These are phyloP conservation scores for Vollenhovia emeryi DNA, from an alignment of 1,140 invertebrate species.

Conservation along the genomic window DNA sequence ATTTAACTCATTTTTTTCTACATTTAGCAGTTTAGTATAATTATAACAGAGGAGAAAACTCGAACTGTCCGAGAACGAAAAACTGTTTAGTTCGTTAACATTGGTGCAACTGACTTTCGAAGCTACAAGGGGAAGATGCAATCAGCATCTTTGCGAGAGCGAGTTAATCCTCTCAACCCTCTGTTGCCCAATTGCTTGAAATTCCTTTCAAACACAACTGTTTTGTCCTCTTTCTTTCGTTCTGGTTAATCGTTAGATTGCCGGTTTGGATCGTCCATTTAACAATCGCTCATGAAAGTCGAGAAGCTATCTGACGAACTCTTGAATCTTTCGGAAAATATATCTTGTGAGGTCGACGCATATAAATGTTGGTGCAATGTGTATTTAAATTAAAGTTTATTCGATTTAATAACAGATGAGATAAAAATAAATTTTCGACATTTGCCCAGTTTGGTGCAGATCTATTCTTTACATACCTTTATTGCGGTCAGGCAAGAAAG, in stretches of 20 bases:
- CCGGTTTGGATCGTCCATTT: background rate
- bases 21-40: background rate
- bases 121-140: constrained; percentile 17
- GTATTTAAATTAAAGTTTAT: background rate
- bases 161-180: constrained; percentile 32
- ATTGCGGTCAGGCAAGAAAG: constrained; percentile 42
- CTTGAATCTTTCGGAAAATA: background rate
- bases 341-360: background rate
- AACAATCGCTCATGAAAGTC: background rate
- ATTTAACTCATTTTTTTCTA: background rate
- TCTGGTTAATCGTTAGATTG: background rate
- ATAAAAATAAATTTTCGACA: background rate
- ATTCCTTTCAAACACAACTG: background rate
- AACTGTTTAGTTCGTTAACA: background rate
- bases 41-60: background rate
- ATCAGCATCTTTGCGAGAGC: background rate
- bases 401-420: background rate
- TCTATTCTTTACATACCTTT: background rate
- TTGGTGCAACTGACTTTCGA: constrained; percentile 25
- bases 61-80: background rate
- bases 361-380: background rate
- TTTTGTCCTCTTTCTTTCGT: background rate
- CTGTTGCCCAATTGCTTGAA: constrained; percentile 32
- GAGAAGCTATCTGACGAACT: background rate
- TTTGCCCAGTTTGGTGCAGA: background rate